Evolutionary conservation across 1,140 invertebrate genomes (phyloP).

Genomic region (Apis dorsata): DNA sequence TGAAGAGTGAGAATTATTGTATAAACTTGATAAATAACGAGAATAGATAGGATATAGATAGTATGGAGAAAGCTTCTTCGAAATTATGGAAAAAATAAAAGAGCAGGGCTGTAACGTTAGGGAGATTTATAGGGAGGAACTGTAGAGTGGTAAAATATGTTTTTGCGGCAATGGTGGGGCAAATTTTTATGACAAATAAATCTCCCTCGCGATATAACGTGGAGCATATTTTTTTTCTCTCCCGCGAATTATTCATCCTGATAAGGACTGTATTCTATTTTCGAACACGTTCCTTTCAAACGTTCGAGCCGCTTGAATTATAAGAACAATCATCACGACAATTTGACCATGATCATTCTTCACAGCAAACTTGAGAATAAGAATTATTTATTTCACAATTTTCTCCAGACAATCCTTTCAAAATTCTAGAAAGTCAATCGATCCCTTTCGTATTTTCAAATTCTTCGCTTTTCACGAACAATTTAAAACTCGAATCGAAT

Average conservation of each 20-base stretch:
- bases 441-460: no score
- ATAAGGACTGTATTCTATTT: background rate
- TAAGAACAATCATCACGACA: no score
- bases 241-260: background rate
- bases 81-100: constrained; percentile 6
- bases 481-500: no score
- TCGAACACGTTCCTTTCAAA: background rate
- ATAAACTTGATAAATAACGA: background rate
- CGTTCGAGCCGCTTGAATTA: no score
- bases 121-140: constrained; percentile 5
- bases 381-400: no score
- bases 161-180: background rate
- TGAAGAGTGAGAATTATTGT: background rate
- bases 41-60: background rate
- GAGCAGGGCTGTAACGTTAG: background rate
- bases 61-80: background rate
- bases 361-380: no score
- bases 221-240: no score
- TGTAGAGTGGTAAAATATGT: constrained; percentile 21
- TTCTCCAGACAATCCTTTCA: no score
- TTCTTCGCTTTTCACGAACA: no score
- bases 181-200: constrained; percentile 18
- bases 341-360: no score
- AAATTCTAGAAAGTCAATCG: no score
- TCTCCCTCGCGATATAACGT: background rate